Evolutionary conservation across 1,140 invertebrate species (phyloP).

Genomic region (Drosophila saltans): DNA sequence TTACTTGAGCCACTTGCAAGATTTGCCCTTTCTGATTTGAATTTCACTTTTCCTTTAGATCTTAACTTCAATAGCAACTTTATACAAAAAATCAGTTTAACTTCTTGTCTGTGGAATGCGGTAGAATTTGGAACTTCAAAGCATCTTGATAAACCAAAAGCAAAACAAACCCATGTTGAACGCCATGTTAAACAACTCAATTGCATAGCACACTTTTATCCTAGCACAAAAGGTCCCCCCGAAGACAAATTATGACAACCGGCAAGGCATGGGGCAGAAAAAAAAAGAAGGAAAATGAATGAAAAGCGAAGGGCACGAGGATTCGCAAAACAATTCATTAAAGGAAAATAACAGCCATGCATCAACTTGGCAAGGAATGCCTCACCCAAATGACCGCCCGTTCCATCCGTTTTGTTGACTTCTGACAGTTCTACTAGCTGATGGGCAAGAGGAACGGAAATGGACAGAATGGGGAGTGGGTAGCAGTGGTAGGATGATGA

Average conservation of each 20-base stretch:
- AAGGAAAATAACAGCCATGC: slow-evolving; percentile 67
- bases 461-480: background rate
- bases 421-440: slow-evolving; percentile 52
- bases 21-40: slow-evolving; percentile 5
- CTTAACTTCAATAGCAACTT: slow-evolving; percentile 27
- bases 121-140: slow-evolving; percentile 30
- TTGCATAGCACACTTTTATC: slow-evolving; percentile 62
- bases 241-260: slow-evolving; percentile 59
- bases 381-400: slow-evolving; percentile 1
- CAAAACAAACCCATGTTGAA: slow-evolving; percentile 57
- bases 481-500: background rate
- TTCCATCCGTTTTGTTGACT: slow-evolving; percentile 24
- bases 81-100: slow-evolving; percentile 16
- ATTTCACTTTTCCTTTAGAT: slow-evolving; percentile 39
- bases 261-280: slow-evolving; percentile 6
- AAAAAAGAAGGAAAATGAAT: slow-evolving; percentile 8
- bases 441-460: slow-evolving; percentile 27
- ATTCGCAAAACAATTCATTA: slow-evolving; percentile 74
- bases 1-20: slow-evolving; percentile 2
- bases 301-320: slow-evolving; percentile 20
- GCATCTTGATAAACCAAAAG: slow-evolving; percentile 15
- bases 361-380: slow-evolving; percentile 49
- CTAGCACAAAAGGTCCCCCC: slow-evolving; percentile 45
- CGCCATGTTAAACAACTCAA: slow-evolving; percentile 77
- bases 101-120: background rate